phyloP scores from a whole-genome alignment of 2,888 invertebrate species.

The Sepiola atlantica region DNA sequence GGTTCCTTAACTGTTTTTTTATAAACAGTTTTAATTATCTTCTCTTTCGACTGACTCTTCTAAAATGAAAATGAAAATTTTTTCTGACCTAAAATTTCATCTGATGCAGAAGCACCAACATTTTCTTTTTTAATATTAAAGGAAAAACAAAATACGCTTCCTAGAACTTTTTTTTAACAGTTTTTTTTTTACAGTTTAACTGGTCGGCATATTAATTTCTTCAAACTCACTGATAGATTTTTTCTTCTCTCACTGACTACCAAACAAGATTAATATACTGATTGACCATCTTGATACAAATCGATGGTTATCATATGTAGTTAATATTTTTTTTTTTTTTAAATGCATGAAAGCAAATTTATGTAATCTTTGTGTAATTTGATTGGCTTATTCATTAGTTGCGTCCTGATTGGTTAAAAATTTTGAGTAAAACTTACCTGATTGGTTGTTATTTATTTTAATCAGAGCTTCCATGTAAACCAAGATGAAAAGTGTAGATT shows the following conservation, averaged over 20 bases:
- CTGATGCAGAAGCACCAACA: neutral
- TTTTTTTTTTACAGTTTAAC: too few species aligned
- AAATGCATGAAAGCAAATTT: neutral
- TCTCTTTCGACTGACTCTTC: too few species aligned
- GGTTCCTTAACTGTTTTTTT: too few species aligned
- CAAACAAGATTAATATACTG: neutral
- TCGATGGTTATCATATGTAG: neutral
- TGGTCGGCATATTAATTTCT: neutral
- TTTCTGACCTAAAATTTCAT: neutral
- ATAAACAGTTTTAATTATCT: too few species aligned
- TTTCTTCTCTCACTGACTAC: neutral
- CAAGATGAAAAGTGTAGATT: neutral
- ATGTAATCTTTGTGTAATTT: neutral
- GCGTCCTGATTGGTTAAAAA: neutral
- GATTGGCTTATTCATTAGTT: neutral
- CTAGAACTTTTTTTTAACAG: neutral
- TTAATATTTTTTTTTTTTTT: neutral
- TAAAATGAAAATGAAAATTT: neutral
- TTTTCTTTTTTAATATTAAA: neutral
- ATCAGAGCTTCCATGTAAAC: constrained; percentile 3
- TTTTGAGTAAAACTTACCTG: neutral
- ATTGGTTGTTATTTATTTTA: neutral
- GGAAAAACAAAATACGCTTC: neutral
- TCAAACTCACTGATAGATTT: neutral
- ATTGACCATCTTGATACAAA: neutral